Evolutionary conservation across 2,888 invertebrate genomes (phyloP), one percentile per base, ranked within the genome.

Genomic region (Nymphalis urticae): DNA sequence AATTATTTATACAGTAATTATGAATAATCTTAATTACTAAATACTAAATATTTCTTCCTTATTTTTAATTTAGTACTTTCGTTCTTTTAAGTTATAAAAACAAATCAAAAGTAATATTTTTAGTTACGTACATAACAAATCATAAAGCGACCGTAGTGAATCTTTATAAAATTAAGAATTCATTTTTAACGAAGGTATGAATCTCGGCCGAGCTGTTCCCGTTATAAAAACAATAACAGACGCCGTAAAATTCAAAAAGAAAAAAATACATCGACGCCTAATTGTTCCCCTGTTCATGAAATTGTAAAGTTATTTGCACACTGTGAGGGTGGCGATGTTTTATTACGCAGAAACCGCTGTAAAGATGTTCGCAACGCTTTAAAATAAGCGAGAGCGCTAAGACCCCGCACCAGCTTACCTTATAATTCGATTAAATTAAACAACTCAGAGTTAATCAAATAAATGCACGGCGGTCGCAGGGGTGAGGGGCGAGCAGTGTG

Each of bases 361-460:
- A 92, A 92, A 92, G 92, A 92, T 92, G 92, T 92, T 92, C 85
- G 75, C 81, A 86, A 84, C 87, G 86, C 82, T 92, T 92, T 91
- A 92, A 91, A 92, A 91, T 91, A 90, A 90, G 87, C 87, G 87
- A 85, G 87, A 85, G 85, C 80, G 82, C 75, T 77, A 76, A 77
- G 76, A 68, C 70, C 76, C 73, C 73, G 75, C 75, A 79, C 82
- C 83, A 80, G 86, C 87, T 89, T 85, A 88, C 90, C 88, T 90
- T 88, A 86, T 92, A 92, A 92, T 88, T 92, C 90, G 89, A 92
- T 92, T 92, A 92, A 92, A 93, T 92, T 93, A 93, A 93, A 92
- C 91, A 93, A 92, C 92, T 92, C 91, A 80, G 87, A 92, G 92
- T 93, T 93, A 93, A 93, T 93, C 93, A 93, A 93, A 93, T 93